phyloP scores from a whole-genome alignment of 2,797 vertebrate genomes.

The Ptychadena robeensis region DNA sequence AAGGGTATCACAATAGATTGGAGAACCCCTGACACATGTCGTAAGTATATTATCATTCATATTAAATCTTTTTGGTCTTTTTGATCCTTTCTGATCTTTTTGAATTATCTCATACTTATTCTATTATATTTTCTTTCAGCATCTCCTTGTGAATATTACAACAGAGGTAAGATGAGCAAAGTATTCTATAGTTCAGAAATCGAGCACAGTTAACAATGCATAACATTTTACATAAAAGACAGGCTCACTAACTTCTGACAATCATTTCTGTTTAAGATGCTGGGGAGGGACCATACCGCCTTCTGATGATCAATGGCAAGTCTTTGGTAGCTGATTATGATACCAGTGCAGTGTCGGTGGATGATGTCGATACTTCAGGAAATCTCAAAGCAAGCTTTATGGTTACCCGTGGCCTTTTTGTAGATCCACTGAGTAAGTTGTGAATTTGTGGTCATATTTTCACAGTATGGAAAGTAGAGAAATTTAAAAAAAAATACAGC shows the following conservation, averaged over 20 bases:
- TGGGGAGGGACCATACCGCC: conserved; percentile 55
- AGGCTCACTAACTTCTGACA: background rate
- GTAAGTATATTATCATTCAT: conserved; percentile 21
- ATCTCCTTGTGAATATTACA: conserved; percentile 62
- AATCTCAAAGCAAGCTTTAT: conserved; percentile 41
- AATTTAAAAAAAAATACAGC: no score
- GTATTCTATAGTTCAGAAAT: background rate
- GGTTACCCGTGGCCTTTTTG: conserved; percentile 54
- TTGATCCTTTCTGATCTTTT: background rate
- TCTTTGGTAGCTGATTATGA: conserved; percentile 34
- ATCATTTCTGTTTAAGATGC: conserved; percentile 24
- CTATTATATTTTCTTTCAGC: conserved; percentile 35
- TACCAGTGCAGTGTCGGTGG: background rate
- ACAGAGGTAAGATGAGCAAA: conserved; percentile 51
- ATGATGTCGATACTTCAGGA: background rate
- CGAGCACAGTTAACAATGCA: background rate
- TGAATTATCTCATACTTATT: background rate
- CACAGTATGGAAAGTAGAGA: no score
- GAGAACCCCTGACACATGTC: conserved; percentile 57
- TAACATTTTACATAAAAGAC: background rate
- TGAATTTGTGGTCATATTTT: background rate
- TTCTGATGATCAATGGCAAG: conserved; percentile 33
- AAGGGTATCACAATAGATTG: conserved; percentile 55
- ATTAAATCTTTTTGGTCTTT: background rate
- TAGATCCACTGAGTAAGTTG: conserved; percentile 48